These are phyloP conservation scores for Cerastis leucographa DNA, from an alignment of 2,888 invertebrate genomes.

Conservation along the genomic window DNA sequence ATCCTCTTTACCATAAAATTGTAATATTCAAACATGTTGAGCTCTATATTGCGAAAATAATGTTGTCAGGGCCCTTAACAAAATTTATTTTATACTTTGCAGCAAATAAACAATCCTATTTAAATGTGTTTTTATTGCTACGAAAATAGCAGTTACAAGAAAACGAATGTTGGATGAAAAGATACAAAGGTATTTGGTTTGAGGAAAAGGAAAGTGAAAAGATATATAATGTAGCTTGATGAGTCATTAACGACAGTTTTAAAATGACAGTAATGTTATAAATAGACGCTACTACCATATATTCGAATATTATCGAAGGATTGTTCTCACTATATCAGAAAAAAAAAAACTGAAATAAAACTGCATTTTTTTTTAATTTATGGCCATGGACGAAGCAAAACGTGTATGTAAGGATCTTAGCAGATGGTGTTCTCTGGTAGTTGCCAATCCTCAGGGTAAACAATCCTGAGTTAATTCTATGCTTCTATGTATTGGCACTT, in stretches of 20 bases:
- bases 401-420: background rate
- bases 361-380: background rate
- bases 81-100: conserved; percentile 31
- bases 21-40: conserved; percentile 5
- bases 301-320: background rate
- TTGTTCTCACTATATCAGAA: background rate
- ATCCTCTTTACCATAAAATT: conserved; percentile 12
- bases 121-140: conserved; percentile 20
- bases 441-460: background rate
- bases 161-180: conserved; percentile 23
- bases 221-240: background rate
- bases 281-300: background rate
- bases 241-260: conserved; percentile 31
- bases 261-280: background rate
- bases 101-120: conserved; percentile 25
- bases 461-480: background rate
- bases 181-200: conserved; percentile 24
- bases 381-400: background rate
- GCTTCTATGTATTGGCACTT: background rate
- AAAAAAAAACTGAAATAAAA: background rate
- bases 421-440: background rate
- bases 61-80: conserved; percentile 21
- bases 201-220: conserved; percentile 42
- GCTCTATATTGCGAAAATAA: conserved; percentile 30
- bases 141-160: conserved; percentile 23